These are phyloP conservation scores for Xylocopa sonorina DNA, from an alignment of 1,140 invertebrate species.

Conservation along the genomic window DNA sequence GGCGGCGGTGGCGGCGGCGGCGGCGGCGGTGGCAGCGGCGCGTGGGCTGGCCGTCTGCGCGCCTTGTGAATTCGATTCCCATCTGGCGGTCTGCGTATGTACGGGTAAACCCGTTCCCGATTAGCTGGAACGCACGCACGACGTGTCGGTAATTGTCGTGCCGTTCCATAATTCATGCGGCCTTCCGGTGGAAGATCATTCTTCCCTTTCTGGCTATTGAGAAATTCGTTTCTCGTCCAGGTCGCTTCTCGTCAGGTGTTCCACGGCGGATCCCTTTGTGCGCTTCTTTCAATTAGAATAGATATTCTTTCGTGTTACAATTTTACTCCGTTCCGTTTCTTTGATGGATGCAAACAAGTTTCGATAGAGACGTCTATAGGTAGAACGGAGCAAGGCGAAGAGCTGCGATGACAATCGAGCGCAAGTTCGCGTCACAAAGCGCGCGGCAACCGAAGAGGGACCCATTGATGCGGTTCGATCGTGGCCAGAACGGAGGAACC, in stretches of 20 bases:
- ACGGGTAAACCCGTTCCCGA: constrained; percentile 25
- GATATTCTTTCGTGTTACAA: background rate
- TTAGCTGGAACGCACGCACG: constrained; percentile 29
- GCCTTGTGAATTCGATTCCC: constrained; percentile 41
- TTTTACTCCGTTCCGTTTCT: background rate
- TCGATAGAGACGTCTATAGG: background rate
- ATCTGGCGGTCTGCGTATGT: constrained; percentile 19
- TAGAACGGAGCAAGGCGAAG: no score
- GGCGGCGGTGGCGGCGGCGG: no score
- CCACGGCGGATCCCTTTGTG: background rate
- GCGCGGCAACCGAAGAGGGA: background rate
- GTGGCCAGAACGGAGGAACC: background rate
- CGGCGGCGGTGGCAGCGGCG: background rate
- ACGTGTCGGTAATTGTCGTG: constrained; percentile 25
- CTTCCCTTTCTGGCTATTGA: background rate
- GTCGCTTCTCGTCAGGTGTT: constrained; percentile 24
- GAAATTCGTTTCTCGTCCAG: background rate
- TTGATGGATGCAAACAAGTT: background rate
- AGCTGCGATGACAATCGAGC: background rate
- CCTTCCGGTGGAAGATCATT: background rate
- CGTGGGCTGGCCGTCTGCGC: constrained; percentile 44
- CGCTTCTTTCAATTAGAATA: background rate
- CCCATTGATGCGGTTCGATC: constrained; percentile 19
- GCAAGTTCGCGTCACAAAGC: constrained; percentile 1
- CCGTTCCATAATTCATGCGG: constrained; percentile 35